Evolutionary conservation across 2,113 vertebrate genomes (phyloP).

Genomic region (Forbesichthys agassizii): DNA sequence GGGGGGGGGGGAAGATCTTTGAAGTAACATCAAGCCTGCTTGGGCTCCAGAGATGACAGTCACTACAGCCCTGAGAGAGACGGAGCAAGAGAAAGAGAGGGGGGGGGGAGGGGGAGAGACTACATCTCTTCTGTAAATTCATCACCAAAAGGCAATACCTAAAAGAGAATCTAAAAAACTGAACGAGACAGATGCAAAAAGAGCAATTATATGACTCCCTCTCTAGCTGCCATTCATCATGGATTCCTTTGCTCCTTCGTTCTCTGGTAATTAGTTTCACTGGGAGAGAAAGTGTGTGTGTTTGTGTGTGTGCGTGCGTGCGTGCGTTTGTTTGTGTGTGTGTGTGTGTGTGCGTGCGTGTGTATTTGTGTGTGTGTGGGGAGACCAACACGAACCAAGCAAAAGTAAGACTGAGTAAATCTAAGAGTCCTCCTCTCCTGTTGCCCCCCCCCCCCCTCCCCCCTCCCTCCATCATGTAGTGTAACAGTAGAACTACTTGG

Average conservation of each 20-base stretch:
- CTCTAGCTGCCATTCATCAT: neutral
- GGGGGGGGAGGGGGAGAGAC: neutral
- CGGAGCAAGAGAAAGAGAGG: neutral
- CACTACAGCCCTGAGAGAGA: too few species aligned
- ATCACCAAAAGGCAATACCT: too few species aligned
- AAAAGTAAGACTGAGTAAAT: too few species aligned
- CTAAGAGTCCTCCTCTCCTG: constrained; percentile 24
- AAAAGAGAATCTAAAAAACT: too few species aligned
- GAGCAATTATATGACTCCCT: neutral
- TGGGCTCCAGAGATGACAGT: neutral
- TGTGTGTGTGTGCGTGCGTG: too few species aligned
- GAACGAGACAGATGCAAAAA: constrained; percentile 68
- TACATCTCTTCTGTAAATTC: constrained; percentile 27
- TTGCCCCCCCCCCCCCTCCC: neutral
- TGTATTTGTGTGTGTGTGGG: too few species aligned
- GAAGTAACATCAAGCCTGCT: neutral
- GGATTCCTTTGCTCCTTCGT: too few species aligned
- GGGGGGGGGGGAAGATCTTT: constrained; percentile 15
- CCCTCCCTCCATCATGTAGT: constrained; percentile 74
- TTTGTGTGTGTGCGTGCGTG: too few species aligned
- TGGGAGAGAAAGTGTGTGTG: constrained; percentile 19
- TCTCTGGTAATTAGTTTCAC: too few species aligned
- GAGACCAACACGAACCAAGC: too few species aligned
- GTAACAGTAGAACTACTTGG: constrained; percentile 80
- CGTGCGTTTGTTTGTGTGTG: too few species aligned